These are phyloP conservation scores for Jacana jacana DNA, from an alignment of 2,113 vertebrate species.

Conservation along the genomic window DNA sequence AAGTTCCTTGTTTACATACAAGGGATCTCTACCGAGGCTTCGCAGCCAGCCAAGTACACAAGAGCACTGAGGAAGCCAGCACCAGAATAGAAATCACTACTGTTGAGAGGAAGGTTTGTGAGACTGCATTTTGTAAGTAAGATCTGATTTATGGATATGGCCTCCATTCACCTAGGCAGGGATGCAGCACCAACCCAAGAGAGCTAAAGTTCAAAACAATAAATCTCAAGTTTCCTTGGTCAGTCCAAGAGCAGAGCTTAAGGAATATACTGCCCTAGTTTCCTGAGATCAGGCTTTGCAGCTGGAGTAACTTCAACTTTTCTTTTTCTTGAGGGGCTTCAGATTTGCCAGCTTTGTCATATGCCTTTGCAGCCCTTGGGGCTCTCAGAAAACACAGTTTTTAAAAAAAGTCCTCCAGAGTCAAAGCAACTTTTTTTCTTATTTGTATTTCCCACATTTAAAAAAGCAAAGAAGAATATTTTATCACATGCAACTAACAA, in stretches of 20 bases:
- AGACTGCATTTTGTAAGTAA: background rate
- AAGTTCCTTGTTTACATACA: conserved; percentile 39
- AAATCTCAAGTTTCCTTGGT: conserved; percentile 58
- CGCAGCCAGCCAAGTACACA: background rate
- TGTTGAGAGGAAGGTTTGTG: background rate
- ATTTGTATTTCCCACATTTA: background rate
- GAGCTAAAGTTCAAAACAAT: conserved; percentile 47
- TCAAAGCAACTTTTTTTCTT: background rate
- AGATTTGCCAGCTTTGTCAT: background rate
- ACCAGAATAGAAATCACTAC: background rate
- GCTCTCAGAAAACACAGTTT: background rate
- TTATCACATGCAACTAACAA: background rate
- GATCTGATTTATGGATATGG: conserved; percentile 15
- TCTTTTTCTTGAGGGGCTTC: background rate
- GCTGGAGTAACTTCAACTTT: conserved; percentile 21
- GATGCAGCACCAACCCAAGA: conserved; percentile 4
- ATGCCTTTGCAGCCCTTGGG: background rate
- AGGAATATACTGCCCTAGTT: conserved; percentile 42
- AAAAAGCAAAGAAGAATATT: background rate
- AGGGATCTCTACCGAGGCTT: background rate
- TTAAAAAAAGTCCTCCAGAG: background rate
- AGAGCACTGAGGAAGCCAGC: background rate
- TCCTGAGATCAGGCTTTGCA: conserved; percentile 12
- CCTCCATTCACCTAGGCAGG: conserved; percentile 35
- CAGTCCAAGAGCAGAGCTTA: background rate